Percentiles rank a stretch among this genome's conserved stretches.
These are phyloP conservation scores for Sympetrum striolatum DNA, from an alignment of 2,888 invertebrate genomes.

Conservation along the genomic window DNA sequence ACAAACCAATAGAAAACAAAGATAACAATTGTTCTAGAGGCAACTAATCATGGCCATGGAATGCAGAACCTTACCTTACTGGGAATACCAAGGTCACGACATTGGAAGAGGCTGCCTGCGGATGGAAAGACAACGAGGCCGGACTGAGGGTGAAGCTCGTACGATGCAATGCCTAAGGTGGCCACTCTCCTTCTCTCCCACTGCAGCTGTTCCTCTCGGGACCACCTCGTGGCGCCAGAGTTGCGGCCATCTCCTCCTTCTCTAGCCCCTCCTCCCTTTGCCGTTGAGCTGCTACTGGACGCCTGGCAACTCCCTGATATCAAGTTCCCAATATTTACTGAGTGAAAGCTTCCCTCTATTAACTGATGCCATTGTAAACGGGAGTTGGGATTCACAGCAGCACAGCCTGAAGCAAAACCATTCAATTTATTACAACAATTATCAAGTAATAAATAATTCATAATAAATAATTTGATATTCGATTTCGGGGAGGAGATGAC, in stretches of 20 bases:
- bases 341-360: constrained; percentile 77
- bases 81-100: constrained; percentile 68
- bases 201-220: constrained; percentile 87
- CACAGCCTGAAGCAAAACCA: neutral
- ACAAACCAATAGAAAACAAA: neutral
- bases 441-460: too few species aligned
- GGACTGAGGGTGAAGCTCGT: constrained; percentile 81
- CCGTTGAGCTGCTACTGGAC: constrained; percentile 19
- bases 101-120: constrained; percentile 86
- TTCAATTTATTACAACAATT: too few species aligned
- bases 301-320: neutral
- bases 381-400: constrained; percentile 44
- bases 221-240: constrained; percentile 66
- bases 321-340: constrained; percentile 61
- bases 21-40: neutral
- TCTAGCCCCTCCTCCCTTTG: constrained; percentile 56
- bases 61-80: constrained; percentile 37
- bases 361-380: constrained; percentile 75
- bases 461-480: too few species aligned
- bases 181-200: constrained; percentile 91
- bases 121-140: constrained; percentile 92
- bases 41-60: too few species aligned
- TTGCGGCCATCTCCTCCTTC: neutral
- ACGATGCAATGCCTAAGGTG: constrained; percentile 93
- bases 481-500: too few species aligned